Evolutionary conservation across 2,113 vertebrate species (phyloP).

Genomic region (Sminthopsis crassicaudata): DNA sequence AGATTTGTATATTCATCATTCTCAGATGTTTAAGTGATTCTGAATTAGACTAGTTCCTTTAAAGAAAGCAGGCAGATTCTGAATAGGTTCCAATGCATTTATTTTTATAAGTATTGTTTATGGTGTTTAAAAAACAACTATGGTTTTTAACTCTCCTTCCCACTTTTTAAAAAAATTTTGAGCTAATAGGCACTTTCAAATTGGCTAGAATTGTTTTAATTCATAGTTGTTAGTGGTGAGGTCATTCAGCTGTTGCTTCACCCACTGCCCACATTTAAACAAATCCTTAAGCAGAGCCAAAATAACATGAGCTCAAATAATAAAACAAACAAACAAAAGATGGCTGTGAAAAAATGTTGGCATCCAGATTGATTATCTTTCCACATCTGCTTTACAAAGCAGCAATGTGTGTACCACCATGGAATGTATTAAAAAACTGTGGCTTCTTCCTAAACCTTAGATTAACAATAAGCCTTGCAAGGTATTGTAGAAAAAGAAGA

Average conservation of each 20-base stretch:
- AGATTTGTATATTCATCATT: slow-evolving; percentile 68
- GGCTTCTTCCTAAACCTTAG: slow-evolving; percentile 11
- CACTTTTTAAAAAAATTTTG: slow-evolving; percentile 36
- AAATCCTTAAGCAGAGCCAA: slow-evolving; percentile 34
- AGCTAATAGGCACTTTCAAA: slow-evolving; percentile 62
- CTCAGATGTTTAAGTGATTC: slow-evolving; percentile 64
- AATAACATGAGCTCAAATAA: slow-evolving; percentile 43
- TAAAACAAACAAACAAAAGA: slow-evolving; percentile 42
- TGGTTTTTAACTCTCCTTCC: slow-evolving; percentile 51
- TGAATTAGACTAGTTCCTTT: slow-evolving; percentile 57
- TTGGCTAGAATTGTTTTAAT: slow-evolving; percentile 62
- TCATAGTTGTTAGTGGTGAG: slow-evolving; percentile 48
- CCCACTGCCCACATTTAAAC: slow-evolving; percentile 64
- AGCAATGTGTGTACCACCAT: not conserved
- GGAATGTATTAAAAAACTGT: slow-evolving; percentile 4
- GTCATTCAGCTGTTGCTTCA: slow-evolving; percentile 63
- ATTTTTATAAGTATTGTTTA: slow-evolving; percentile 60
- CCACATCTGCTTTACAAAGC: slow-evolving; percentile 8
- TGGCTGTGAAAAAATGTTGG: slow-evolving; percentile 19
- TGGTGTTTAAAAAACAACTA: slow-evolving; percentile 56
- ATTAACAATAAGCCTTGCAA: slow-evolving; percentile 13
- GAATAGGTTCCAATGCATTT: slow-evolving; percentile 42
- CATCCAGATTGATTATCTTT: slow-evolving; percentile 41
- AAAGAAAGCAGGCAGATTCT: slow-evolving; percentile 34
- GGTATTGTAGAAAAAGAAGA: not conserved